Evolutionary conservation across 2,888 invertebrate genomes (phyloP).

Genomic region (Acheta domesticus): DNA sequence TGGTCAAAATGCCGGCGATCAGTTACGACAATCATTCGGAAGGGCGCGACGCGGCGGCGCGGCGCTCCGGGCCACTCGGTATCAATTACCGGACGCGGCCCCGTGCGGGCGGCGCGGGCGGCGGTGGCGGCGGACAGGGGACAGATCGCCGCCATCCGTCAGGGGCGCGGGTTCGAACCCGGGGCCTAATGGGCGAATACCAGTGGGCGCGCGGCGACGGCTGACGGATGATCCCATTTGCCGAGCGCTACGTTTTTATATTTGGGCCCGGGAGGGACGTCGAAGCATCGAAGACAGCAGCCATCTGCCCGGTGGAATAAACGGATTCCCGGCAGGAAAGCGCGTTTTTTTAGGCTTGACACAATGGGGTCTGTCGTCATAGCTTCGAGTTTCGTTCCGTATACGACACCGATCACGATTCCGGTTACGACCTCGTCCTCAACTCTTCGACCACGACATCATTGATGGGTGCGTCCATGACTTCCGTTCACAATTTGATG

Average conservation of each 20-base stretch:
- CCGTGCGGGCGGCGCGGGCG: not conserved
- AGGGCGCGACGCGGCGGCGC: not conserved
- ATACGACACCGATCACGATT: too few species aligned
- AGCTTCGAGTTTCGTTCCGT: too few species aligned
- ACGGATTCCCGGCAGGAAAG: too few species aligned
- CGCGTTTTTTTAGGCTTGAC: too few species aligned
- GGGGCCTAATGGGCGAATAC: slow-evolving; percentile 1
- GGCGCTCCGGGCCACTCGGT: not conserved
- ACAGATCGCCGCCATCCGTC: slow-evolving; percentile 18
- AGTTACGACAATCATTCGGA: not conserved
- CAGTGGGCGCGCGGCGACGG: not conserved
- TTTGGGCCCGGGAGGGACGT: not conserved
- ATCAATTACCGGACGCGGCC: not conserved
- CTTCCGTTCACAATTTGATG: too few species aligned
- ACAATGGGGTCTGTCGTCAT: too few species aligned
- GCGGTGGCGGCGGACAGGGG: not conserved
- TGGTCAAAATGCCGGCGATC: not conserved
- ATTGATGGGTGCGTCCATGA: too few species aligned
- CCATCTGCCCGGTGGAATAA: too few species aligned
- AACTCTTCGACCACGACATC: too few species aligned
- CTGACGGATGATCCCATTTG: slow-evolving; percentile 1
- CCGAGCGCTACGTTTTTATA: not conserved
- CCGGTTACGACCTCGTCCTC: too few species aligned
- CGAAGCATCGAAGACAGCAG: too few species aligned
- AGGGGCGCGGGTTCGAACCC: not conserved